Evolutionary conservation across 1,140 invertebrate species (phyloP).

Genomic region (Drosophila persimilis): DNA sequence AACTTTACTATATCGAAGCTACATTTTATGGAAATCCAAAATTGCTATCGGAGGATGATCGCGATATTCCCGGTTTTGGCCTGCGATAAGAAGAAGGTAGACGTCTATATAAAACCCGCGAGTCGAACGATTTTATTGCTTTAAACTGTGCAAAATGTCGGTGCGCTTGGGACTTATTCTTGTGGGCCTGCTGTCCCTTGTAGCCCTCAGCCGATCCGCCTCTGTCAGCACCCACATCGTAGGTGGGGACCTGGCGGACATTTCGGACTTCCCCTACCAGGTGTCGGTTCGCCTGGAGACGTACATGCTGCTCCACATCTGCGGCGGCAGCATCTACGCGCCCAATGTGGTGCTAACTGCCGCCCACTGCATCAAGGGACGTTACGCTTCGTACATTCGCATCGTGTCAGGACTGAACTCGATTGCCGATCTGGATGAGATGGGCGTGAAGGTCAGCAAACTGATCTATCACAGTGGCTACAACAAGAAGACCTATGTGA

Average conservation of each 20-base stretch:
- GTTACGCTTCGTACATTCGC: slow-evolving; percentile 63
- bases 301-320: slow-evolving; percentile 69
- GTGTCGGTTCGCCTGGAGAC: slow-evolving; percentile 68
- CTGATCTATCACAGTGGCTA: slow-evolving; percentile 62
- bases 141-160: slow-evolving; percentile 41
- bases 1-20: slow-evolving; percentile 40
- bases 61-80: slow-evolving; percentile 18
- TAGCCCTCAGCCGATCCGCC: slow-evolving; percentile 30
- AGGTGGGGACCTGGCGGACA: slow-evolving; percentile 56
- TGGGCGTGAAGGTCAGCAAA: slow-evolving; percentile 65
- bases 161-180: slow-evolving; percentile 41
- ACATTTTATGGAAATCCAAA: slow-evolving; percentile 50
- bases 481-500: slow-evolving; percentile 63
- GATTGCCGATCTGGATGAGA: slow-evolving; percentile 65
- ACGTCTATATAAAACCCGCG: slow-evolving; percentile 25
- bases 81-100: slow-evolving; percentile 25
- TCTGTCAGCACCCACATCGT: slow-evolving; percentile 56
- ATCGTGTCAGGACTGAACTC: slow-evolving; percentile 68
- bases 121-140: slow-evolving; percentile 13
- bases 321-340: slow-evolving; percentile 83
- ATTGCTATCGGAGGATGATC: slow-evolving; percentile 40
- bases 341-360: slow-evolving; percentile 85
- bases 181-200: slow-evolving; percentile 33
- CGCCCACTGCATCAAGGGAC: slow-evolving; percentile 84
- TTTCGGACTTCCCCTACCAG: slow-evolving; percentile 60